Base-by-base conservation (phyloP, 2,797 vertebrate genomes). In the Momotus momota region DNA sequence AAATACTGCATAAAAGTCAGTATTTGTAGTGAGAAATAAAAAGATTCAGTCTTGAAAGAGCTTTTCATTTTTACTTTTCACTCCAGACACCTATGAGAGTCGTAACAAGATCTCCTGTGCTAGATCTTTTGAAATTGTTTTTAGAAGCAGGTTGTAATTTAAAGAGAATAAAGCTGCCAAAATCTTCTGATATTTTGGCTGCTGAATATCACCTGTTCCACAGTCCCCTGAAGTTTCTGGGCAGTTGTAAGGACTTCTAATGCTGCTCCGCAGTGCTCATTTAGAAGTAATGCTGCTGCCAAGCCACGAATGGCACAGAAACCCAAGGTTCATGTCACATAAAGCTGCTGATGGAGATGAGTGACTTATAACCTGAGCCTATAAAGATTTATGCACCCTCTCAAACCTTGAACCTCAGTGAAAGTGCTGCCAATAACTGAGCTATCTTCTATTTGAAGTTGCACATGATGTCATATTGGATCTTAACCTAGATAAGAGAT, bases 51-150 rank as follows among this genome's bases (percentile, higher is more conserved):
- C 67, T 71, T 84, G 38, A 81, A 94, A 87, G 19, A 64, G 20
- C 12, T 84, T 91, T 82, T 73, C 3, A 18, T 51, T 89, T 84
- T 55, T 78, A 43, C 41, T 81, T 86, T 83, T 71, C 40, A 40
- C 78, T 67, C 40, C 66, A 88, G 21, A 38, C 38, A 64, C 64
- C 22, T 27, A 3, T 82, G 72, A 88, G 61, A 92, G 31, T 71
- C 2, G 1, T 78, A 84, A 93, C 60, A 66, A 69, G 62, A 71
- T 89, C 65, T 83, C 62, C 82, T 31, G 51, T 31, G 57, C 51
- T 93, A 86, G 71, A 23, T 72, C 45, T 96, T 93, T 67, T 66
- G 77, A 91, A 94, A 85, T 52, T 88, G 52, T 57, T 88, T 91
- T 86, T 58, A 80, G 82, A 94, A 90, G 40, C 35, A 77, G 54